phyloP scores from a whole-genome alignment of 2,888 invertebrate genomes.

The Temnothorax unifasciatus region DNA sequence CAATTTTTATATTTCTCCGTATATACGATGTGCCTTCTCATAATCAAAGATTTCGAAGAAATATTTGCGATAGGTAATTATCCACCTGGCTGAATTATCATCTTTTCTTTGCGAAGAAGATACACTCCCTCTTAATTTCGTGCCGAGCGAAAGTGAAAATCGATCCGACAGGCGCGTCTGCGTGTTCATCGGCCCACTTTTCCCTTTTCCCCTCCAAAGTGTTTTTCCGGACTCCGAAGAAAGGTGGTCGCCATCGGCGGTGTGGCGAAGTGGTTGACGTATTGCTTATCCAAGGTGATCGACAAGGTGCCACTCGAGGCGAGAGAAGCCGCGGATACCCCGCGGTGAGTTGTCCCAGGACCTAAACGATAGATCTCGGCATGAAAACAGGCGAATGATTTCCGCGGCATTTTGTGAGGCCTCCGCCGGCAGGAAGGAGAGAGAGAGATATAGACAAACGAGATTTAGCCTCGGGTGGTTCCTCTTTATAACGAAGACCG shows the following conservation, averaged over 20 bases:
- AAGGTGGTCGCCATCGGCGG: slow-evolving; percentile 33
- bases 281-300: slow-evolving; percentile 71
- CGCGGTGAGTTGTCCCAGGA: slow-evolving; percentile 37
- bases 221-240: slow-evolving; percentile 53
- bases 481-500: slow-evolving; percentile 84
- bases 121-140: slow-evolving; percentile 58
- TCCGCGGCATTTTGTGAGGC: slow-evolving; percentile 50
- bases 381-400: slow-evolving; percentile 56
- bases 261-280: slow-evolving; percentile 64
- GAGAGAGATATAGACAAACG: slow-evolving; percentile 76
- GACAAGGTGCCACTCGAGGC: slow-evolving; percentile 70
- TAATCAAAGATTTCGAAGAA: not conserved
- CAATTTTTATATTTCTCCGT: not conserved
- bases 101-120: slow-evolving; percentile 17
- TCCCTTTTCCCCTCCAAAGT: slow-evolving; percentile 59
- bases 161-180: slow-evolving; percentile 72
- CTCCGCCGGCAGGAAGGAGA: slow-evolving; percentile 24
- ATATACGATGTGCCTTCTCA: not conserved
- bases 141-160: slow-evolving; percentile 74
- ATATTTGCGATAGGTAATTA: slow-evolving; percentile 1
- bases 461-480: slow-evolving; percentile 78
- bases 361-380: slow-evolving; percentile 60
- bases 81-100: slow-evolving; percentile 15
- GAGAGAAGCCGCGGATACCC: slow-evolving; percentile 43
- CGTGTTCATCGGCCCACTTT: slow-evolving; percentile 76